A percentile compares a stretch with the other conserved stretches of the same genome.
phyloP scores from a whole-genome alignment of 2,797 vertebrate species.

The Peromyscus melanophrys region DNA sequence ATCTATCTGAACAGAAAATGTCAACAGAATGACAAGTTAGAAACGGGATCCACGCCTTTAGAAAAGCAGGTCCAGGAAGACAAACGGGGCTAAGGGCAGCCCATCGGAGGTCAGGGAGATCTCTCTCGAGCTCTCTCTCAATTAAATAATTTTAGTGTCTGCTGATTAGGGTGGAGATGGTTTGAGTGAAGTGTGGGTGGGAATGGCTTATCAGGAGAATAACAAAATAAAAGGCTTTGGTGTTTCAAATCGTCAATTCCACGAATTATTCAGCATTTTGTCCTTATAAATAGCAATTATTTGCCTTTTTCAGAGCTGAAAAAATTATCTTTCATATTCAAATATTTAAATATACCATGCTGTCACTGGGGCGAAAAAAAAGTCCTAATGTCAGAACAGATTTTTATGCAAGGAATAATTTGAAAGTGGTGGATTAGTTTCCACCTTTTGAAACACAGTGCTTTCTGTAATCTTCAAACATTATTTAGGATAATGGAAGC shows the following conservation, averaged over 20 bases:
- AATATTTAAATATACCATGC: slow-evolving; percentile 89
- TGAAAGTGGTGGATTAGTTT: slow-evolving; percentile 92
- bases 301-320: slow-evolving; percentile 88
- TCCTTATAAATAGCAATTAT: slow-evolving; percentile 91
- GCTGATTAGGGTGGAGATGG: slow-evolving; percentile 78
- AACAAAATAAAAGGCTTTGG: slow-evolving; percentile 87
- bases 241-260: slow-evolving; percentile 88
- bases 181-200: slow-evolving; percentile 81
- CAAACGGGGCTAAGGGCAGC: slow-evolving; percentile 78
- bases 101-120: slow-evolving; percentile 75
- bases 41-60: slow-evolving; percentile 76
- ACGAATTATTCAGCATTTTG: slow-evolving; percentile 88
- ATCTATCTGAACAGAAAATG: slow-evolving; percentile 86
- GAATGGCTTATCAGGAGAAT: slow-evolving; percentile 82
- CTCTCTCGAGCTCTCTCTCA: not conserved
- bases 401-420: slow-evolving; percentile 91
- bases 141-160: slow-evolving; percentile 88
- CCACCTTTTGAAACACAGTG: slow-evolving; percentile 92
- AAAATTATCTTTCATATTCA: slow-evolving; percentile 90
- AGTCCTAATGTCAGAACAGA: slow-evolving; percentile 88
- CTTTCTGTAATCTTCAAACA: slow-evolving; percentile 97
- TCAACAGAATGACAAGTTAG: slow-evolving; percentile 80
- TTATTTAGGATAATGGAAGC: slow-evolving; percentile 96
- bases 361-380: slow-evolving; percentile 85
- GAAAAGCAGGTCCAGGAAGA: slow-evolving; percentile 82